Evolutionary conservation across 2,113 vertebrate species (phyloP), one percentile per base, ranked within the genome.

Genomic region (Catharus bicknelli): DNA sequence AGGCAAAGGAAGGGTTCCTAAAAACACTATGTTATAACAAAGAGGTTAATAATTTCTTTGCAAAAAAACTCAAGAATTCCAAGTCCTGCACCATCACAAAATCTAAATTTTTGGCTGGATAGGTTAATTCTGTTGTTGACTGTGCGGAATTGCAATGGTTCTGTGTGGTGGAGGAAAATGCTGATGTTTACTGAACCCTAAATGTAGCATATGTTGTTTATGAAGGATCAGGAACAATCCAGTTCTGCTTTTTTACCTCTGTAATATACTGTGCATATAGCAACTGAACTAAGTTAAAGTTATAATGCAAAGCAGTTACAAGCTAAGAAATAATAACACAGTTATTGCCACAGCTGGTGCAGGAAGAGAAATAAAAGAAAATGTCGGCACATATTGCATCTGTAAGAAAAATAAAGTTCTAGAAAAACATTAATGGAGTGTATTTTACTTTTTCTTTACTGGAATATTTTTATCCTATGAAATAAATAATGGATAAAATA

Each of bases 351-450:
- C 10, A 62, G 43, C 34, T 58, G 16, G 7, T 80, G 11, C 9
- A 34, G 15, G 66, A 84, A 79, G 58, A 89, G 32, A 93, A 82
- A 21, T 58, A 27, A 78, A 91, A 90, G 78, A 47, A 78, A 79
- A 76, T 54, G 30, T n/a, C 22, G 81, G 43, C 34, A 84, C 66
- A 50, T 61, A 88, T 25, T 72, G 18, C 30, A 66, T 48, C 32
- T 48, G 59, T 43, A 34, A 88, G 85, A 75, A 92, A 75, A 83
- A 38, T n/a, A 18, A 75, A 66, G 25, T 34, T 76, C 22, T 38
- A 12, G 70, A 64, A 69, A 47, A 29, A 10, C 15, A 43, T 62
- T 59, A 4, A 30, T 29, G 14, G 48, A 21, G 8, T 7, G 6
- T 30, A 67, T 55, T 84, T 83, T 43, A 50, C 50, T 75, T 85